Evolutionary conservation across 2,113 vertebrate species (phyloP), one percentile per base, ranked within the genome.

Genomic region (Cephalopholis sonnerati): DNA sequence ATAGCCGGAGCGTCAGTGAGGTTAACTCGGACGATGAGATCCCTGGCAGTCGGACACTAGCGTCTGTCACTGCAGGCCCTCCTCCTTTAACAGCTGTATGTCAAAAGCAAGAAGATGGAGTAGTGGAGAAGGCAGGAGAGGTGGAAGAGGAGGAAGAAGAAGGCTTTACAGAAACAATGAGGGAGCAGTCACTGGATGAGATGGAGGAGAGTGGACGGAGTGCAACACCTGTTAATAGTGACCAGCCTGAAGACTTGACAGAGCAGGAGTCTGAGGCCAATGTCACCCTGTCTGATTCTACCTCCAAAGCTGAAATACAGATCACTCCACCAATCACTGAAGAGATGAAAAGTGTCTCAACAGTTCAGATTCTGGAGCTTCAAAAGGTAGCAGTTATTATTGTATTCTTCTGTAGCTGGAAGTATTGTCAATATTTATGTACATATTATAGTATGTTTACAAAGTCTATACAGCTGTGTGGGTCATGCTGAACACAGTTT

Each of bases 171-270:
- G 97, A 97, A 27, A 79, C 89, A 0, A 67, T 93, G 68, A 91
- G 92, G 81, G 71, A 96, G 24, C 96, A 96, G 25, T 84, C 92
- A 0, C 39, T 94, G 82, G 98, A 99, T 62, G 98, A 99, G 94
- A 97, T 99, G 97, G 98, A 99, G 79, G 98, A 99, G 91, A 99
- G 98, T 36, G 97, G 97, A 12, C 96, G 98, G 36, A 99, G 98
- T 18, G 97, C 96, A 0, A 99, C 98, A 0, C 98, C 98, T 59
- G 98, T 99, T 36, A 98, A 99, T 85, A 96, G 96, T 36, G 98
- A 99, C 74, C 97, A 97, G 82, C 96, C 96, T 0, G 98, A 99
- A 81, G 91, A 93, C 59, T 84, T 98, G 92, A 82, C 92, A 64
- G 91, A 96, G 74, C 70, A 91, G 85, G 89, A 95, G 82, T 46